Evolutionary conservation across 2,113 vertebrate species (phyloP), one percentile per base, ranked within the genome.

Genomic region (Indri indri): DNA sequence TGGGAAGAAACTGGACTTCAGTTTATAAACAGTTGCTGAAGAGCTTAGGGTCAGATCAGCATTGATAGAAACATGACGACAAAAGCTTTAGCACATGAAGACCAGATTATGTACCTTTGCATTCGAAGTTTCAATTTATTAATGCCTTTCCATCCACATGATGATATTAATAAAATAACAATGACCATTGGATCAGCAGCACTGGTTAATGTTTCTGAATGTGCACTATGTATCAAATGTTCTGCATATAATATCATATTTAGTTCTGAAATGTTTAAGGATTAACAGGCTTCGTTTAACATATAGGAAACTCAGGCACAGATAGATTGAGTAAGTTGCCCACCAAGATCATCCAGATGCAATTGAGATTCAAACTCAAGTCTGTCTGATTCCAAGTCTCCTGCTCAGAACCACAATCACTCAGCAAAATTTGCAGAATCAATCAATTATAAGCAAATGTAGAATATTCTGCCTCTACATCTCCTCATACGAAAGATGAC

Each of bases 11-110:
- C 27, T 37, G 23, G 42, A 14, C 37, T 40, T 96, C 40, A 50
- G 0, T 4, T 0, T 16, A 11, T 8, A 22, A 45, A 61, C 32
- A 84, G 8, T 9, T n/a, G 22, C 2, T 40, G 27, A 66, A 82
- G 25, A 17, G 32, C 22, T 74, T 65, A 14, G 5, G 13, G 6
- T 10, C 7, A 70, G 52, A 34, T 40, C 30, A 18, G 7, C 18
- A 14, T 3, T 20, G 22, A 65, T 9, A 52, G 37, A 50, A 40
- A 42, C 2, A 1, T 9, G 57, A 47, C n/a, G 17, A 8, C 14
- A 6, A 12, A 34, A 63, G 37, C 2, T 61, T 3, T n/a, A 11
- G 30, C 4, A 27, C 3, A 82, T 34, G 17, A 42, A 76, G 30
- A 90, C 52, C 50, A 34, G 85, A 50, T 23, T 70, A 16, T 66